These are phyloP conservation scores for Nibea albiflora DNA, from an alignment of 2,113 vertebrate species.

Conservation along the genomic window DNA sequence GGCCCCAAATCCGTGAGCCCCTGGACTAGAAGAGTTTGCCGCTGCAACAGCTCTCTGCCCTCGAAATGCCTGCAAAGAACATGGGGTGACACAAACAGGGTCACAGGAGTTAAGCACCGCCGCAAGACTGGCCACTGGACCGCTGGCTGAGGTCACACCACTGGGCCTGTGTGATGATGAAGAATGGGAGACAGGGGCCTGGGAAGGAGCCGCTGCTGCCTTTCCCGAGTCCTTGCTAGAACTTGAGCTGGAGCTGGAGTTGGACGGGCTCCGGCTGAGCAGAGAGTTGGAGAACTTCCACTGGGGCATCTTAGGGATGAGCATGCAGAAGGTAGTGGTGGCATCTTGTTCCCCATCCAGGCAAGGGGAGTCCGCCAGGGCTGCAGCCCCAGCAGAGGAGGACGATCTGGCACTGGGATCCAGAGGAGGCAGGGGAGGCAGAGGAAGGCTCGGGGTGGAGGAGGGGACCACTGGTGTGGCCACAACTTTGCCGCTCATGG, in stretches of 20 bases:
- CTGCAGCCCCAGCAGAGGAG: conserved; percentile 76
- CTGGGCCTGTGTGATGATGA: conserved; percentile 65
- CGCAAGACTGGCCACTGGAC: conserved; percentile 86
- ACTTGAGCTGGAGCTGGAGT: conserved; percentile 84
- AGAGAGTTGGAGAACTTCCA: conserved; percentile 94
- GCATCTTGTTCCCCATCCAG: conserved; percentile 89
- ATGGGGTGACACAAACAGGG: conserved; percentile 90
- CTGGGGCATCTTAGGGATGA: conserved; percentile 93
- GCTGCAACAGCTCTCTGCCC: conserved; percentile 78
- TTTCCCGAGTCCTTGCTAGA: conserved; percentile 86
- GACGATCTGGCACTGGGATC: conserved; percentile 76
- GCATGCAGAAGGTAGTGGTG: conserved; percentile 94
- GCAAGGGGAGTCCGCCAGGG: conserved; percentile 84
- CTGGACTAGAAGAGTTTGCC: conserved; percentile 55
- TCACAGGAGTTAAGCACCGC: conserved; percentile 92
- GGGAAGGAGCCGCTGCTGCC: conserved; percentile 58
- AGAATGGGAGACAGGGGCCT: conserved; percentile 55
- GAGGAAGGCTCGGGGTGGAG: conserved; percentile 75
- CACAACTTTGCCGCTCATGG: conserved; percentile 88
- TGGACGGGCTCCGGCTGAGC: conserved; percentile 90
- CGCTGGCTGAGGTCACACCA: conserved; percentile 59
- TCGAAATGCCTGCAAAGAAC: conserved; percentile 87
- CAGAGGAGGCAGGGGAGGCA: conserved; percentile 80
- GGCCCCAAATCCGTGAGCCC: conserved; percentile 68
- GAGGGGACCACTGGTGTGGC: conserved; percentile 83